Evolutionary conservation across 1,140 invertebrate genomes (phyloP), one percentile per base, ranked within the genome.

Genomic region (Dendroctonus ponderosae): DNA sequence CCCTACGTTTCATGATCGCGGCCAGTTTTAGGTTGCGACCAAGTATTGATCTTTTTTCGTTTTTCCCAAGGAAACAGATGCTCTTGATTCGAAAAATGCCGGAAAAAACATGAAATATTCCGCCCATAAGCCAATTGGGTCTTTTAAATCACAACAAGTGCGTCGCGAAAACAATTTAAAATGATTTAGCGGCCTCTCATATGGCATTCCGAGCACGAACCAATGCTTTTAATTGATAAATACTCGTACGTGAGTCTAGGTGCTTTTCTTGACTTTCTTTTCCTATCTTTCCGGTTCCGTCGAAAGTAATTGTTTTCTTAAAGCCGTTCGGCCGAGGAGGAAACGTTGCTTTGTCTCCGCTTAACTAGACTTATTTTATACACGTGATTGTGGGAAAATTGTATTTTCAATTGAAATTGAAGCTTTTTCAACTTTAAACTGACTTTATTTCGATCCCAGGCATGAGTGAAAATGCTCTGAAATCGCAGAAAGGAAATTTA

Each of bases 191-290:
- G 68, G 52, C 26, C 59, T 49, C 66, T 66, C 52, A 72, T 74
- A 74, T 72, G 66, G 72, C 69, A 74, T 74, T 72, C 66, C 61
- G 52, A 42, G 52, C 44, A 61, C 61, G 62, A 54, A 54, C 40
- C 60, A 68, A 50, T 57, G 56, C 58, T 54, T 74, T 74, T 74
- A 74, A 73, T 74, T 74, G 73, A 74, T 74, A 74, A 74, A 74
- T 74, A 70, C 71, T 49, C 53, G 66, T 70, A 74, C 73, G 73
- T 74, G 73, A 71, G 39, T 44, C 51, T 54, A 68, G 68, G 69
- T 59, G 61, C 52, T 65, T 65, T 65, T 50, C 62, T 58, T 58
- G 14, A 49, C 38, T 66, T 59, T 44, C n/a, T 44, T 52, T 44
- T 62, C 48, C 52, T 57, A 66, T 57, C 59, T 65, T 39, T 56